phyloP scores from a whole-genome alignment of 2,888 invertebrate species.

The Apamea sordens region DNA sequence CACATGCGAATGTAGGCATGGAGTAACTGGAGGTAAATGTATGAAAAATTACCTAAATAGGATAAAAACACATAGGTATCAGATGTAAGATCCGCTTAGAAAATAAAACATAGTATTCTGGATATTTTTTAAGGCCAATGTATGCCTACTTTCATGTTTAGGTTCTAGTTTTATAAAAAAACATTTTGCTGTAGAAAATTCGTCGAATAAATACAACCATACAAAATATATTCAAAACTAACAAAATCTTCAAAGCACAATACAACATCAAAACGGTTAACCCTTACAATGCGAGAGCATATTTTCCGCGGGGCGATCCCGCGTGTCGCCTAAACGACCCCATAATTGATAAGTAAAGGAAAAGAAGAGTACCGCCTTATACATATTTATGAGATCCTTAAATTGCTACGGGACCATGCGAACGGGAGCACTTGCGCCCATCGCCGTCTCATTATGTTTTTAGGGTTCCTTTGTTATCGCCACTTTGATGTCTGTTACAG shows the following conservation, averaged over 20 bases:
- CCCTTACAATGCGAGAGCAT: slow-evolving; percentile 81
- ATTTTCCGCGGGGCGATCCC: slow-evolving; percentile 80
- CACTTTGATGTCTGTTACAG: slow-evolving; percentile 85
- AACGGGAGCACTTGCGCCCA: slow-evolving; percentile 87
- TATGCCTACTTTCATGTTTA: neutral
- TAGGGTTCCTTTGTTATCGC: slow-evolving; percentile 87
- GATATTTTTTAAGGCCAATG: neutral
- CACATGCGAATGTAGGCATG: neutral
- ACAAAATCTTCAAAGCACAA: slow-evolving; percentile 76
- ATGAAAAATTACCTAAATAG: neutral
- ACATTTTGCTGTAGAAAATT: neutral
- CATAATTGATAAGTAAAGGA: slow-evolving; percentile 91
- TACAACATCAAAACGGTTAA: slow-evolving; percentile 75
- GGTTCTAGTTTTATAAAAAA: neutral
- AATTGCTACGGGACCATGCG: slow-evolving; percentile 89
- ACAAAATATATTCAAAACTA: slow-evolving; percentile 62
- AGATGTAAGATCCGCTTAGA: neutral
- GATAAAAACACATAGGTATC: neutral
- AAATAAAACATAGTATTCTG: neutral
- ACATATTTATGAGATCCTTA: slow-evolving; percentile 89
- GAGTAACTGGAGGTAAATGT: neutral
- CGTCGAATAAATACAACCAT: slow-evolving; percentile 11
- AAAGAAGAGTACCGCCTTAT: slow-evolving; percentile 88
- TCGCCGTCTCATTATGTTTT: slow-evolving; percentile 89
- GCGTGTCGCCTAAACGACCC: slow-evolving; percentile 87